These are phyloP conservation scores for Prinia subflava DNA, from an alignment of 2,113 vertebrate genomes.

Conservation along the genomic window DNA sequence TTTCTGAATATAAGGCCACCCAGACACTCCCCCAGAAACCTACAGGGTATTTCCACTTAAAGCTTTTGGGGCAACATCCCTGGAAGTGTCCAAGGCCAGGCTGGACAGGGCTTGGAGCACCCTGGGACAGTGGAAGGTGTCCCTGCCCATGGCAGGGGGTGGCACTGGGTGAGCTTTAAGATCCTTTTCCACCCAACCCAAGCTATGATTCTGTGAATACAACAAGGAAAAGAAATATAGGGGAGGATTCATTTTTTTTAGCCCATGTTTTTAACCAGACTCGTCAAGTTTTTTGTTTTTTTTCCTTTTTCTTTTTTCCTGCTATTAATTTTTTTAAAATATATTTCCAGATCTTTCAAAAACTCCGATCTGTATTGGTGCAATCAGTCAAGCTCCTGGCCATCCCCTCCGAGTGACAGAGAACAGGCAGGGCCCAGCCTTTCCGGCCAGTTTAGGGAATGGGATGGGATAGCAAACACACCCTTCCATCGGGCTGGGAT, in stretches of 20 bases:
- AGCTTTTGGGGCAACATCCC: not conserved
- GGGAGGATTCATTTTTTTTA: not conserved
- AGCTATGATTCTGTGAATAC: not conserved
- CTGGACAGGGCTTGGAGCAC: rapidly evolving
- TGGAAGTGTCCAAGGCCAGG: not conserved
- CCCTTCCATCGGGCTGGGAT: not conserved
- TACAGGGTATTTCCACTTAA: not conserved
- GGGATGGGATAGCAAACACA: not conserved
- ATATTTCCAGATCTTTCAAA: not conserved
- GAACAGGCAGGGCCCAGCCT: not conserved
- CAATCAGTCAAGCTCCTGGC: not conserved
- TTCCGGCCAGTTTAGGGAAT: not conserved
- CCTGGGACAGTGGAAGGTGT: not conserved
- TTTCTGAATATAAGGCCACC: not conserved
- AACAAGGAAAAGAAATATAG: not conserved
- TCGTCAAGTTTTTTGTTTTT: not conserved
- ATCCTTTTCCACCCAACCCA: not conserved
- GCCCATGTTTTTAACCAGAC: not conserved
- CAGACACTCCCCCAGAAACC: not conserved
- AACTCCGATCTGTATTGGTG: not conserved
- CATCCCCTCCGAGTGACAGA: not conserved
- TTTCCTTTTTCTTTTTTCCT: no score
- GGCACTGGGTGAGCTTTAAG: not conserved
- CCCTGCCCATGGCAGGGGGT: not conserved
- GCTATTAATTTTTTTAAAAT: not conserved